These are phyloP conservation scores for Uloborus plumipes DNA, from an alignment of 2,888 invertebrate genomes.

Conservation along the genomic window DNA sequence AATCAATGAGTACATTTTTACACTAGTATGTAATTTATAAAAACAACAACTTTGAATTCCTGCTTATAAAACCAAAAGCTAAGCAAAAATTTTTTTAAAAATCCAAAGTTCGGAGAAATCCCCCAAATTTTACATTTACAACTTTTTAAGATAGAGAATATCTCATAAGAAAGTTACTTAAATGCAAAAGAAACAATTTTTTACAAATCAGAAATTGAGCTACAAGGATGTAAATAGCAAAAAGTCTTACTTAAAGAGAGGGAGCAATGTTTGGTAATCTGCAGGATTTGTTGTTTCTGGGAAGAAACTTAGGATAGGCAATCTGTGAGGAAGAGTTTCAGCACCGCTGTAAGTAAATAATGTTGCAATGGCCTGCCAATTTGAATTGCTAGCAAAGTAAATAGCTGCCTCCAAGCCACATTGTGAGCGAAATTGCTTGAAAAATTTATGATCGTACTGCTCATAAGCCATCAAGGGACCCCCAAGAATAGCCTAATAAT, in stretches of 20 bases:
- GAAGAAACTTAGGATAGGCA: conserved; percentile 78
- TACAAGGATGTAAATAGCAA: background rate
- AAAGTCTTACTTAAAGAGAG: conserved; percentile 73
- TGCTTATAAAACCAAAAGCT: too few relatives aligned
- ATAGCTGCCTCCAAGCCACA: conserved; percentile 77
- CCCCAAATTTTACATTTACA: too few relatives aligned
- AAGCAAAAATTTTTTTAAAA: too few relatives aligned
- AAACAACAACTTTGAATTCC: too few relatives aligned
- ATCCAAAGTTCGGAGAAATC: too few relatives aligned
- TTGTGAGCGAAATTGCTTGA: conserved; percentile 77
- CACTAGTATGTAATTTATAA: too few relatives aligned
- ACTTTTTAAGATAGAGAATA: too few relatives aligned
- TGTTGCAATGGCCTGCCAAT: conserved; percentile 77
- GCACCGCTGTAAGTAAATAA: conserved; percentile 79
- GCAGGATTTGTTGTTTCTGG: conserved; percentile 81
- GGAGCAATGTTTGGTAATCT: conserved; percentile 78
- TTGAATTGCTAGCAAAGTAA: conserved; percentile 79
- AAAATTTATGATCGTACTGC: conserved; percentile 78
- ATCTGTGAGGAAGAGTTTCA: conserved; percentile 75
- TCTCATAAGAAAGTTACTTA: too few relatives aligned
- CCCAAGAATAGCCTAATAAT: conserved; percentile 76
- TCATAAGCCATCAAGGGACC: conserved; percentile 75
- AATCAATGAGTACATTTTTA: too few relatives aligned
- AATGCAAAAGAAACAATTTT: too few relatives aligned
- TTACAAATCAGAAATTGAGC: too few relatives aligned